phyloP scores from a whole-genome alignment of 2,888 invertebrate species.

The Epirrhoe alternata region DNA sequence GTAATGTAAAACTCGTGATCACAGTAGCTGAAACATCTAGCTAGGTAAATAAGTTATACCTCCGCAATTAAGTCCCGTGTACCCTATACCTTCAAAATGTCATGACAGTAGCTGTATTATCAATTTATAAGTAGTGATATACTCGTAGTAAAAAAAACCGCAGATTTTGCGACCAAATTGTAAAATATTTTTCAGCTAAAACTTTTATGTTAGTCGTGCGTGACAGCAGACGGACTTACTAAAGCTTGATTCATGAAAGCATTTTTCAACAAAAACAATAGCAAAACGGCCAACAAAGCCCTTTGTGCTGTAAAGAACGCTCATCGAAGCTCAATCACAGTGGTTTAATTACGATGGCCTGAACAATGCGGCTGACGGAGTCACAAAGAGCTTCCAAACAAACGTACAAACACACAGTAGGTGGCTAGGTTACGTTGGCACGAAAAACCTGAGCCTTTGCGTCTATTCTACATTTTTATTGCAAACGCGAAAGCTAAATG shows the following conservation, averaged over 20 bases:
- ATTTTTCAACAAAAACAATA: constrained; percentile 25
- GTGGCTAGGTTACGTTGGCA: background rate
- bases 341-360: constrained; percentile 24
- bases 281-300: constrained; percentile 25
- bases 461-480: too few species aligned
- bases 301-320: constrained; percentile 22
- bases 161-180: too few species aligned
- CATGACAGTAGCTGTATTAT: too few species aligned
- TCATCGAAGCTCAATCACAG: constrained; percentile 31
- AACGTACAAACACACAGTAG: constrained; percentile 2
- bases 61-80: too few species aligned
- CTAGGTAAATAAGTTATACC: too few species aligned
- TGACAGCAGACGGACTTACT: background rate
- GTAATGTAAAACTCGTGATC: too few species aligned
- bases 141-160: too few species aligned
- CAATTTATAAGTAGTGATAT: too few species aligned
- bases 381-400: constrained; percentile 13
- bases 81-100: too few species aligned
- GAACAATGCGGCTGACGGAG: constrained; percentile 18
- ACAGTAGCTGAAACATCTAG: too few species aligned
- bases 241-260: constrained; percentile 16
- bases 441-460: background rate
- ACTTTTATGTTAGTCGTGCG: background rate
- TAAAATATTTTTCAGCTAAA: background rate
- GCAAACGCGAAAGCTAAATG: too few species aligned